phyloP scores from a whole-genome alignment of 2,113 vertebrate genomes.

The Bolborhynchus lineola region DNA sequence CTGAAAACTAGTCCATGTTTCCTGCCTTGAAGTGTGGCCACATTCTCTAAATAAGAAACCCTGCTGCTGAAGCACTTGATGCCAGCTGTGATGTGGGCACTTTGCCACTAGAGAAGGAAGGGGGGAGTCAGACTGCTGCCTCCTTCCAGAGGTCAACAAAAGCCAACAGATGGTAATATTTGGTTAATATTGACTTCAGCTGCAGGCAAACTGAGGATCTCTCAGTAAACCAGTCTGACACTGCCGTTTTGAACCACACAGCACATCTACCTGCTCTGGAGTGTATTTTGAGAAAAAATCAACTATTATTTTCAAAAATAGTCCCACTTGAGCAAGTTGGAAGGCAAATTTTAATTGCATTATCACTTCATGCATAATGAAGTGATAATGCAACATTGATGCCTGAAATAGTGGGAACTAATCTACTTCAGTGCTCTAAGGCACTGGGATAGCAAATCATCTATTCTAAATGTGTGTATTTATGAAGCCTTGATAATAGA shows the following conservation, averaged over 20 bases:
- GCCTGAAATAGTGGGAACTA: constrained; percentile 53
- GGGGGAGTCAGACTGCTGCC: not conserved
- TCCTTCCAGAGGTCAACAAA: constrained; percentile 29
- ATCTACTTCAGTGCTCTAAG: constrained; percentile 66
- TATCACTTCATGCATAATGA: constrained; percentile 56
- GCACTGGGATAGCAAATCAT: constrained; percentile 38
- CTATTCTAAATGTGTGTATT: constrained; percentile 53
- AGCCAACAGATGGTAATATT: constrained; percentile 30
- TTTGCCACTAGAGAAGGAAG: not conserved
- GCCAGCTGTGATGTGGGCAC: constrained; percentile 20
- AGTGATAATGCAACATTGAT: constrained; percentile 23
- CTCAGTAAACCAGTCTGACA: not conserved
- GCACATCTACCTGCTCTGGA: constrained; percentile 13
- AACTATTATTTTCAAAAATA: constrained; percentile 5
- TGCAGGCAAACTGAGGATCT: not conserved
- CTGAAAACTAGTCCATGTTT: not conserved
- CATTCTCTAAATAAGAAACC: not conserved
- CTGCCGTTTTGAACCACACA: not conserved
- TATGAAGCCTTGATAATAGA: constrained; percentile 65
- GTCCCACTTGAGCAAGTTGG: not conserved
- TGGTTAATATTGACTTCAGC: not conserved
- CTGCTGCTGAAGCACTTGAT: not conserved
- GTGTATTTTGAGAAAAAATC: constrained; percentile 31
- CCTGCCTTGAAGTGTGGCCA: not conserved
- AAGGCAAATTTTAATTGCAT: constrained; percentile 58